These are phyloP conservation scores for Hypocryptadius cinnamomeus DNA, from an alignment of 2,113 vertebrate genomes.

Conservation along the genomic window DNA sequence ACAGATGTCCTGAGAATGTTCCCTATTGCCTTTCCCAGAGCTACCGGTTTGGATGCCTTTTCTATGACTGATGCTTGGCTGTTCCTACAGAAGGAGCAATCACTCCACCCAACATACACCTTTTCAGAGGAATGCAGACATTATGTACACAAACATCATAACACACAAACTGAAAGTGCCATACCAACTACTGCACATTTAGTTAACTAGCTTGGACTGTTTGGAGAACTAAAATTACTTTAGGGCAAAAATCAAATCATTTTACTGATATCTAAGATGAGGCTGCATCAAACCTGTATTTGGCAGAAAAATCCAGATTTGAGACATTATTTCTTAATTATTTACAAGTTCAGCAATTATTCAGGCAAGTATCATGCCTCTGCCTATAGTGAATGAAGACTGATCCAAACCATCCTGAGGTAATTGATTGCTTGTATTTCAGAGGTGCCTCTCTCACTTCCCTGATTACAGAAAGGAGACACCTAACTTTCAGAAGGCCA, in stretches of 20 bases:
- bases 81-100: background rate
- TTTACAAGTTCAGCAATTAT: background rate
- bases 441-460: background rate
- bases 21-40: background rate
- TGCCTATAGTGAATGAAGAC: background rate
- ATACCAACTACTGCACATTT: background rate
- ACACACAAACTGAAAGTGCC: background rate
- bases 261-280: background rate
- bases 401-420: background rate
- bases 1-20: background rate
- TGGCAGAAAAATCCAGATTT: background rate
- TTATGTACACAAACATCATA: background rate
- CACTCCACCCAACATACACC: background rate
- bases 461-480: background rate
- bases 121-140: background rate
- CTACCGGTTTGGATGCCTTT: background rate
- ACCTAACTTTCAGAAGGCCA: background rate
- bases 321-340: background rate
- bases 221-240: background rate
- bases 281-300: accelerated
- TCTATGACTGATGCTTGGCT: background rate
- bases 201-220: background rate
- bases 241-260: background rate
- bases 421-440: background rate
- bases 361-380: background rate